Evolutionary conservation across 1,140 invertebrate species (phyloP), one percentile per base, ranked within the genome.

Genomic region (Diachasmimorpha longicaudata): DNA sequence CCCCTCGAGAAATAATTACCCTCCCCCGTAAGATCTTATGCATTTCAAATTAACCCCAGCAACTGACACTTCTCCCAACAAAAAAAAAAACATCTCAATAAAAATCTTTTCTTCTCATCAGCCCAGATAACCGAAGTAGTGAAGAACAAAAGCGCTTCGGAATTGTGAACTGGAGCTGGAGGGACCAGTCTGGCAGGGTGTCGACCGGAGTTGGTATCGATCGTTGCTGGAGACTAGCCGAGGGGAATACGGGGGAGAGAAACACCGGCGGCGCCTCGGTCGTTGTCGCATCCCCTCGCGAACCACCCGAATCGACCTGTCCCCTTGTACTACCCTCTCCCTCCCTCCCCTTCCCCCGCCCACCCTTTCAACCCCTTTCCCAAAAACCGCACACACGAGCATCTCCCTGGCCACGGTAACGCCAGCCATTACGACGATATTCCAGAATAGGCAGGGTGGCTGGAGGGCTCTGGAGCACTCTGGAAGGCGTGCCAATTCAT

Each of bases 171-270:
- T 48, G 16, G 16, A 23, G 1, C 37, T 63, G 13, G 6, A 44
- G 67, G 10, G 25, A 14, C 52, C n/a, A 19, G 21, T 14, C 66
- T 74, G 39, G 72, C 39, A 42, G 71, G 72, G 75, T 75, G 75
- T 77, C 63, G 75, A 78, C 79, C 76, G 73, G 74, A 76, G 78
- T 71, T 68, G 48, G 79, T 84, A 84, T 84, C 82, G 82, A 84
- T 84, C 81, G 75, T 44, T 67, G 68, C 9, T 11, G 77, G 77
- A 72, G 73, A 31, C 31, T 70, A 75, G 46, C 19, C 14, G 66
- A 21, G 42, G 67, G 58, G 70, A 70, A 58, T 52, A n/a, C n/a
- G 31, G 42, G 42, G 48, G 55, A 46, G 48, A 55, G 67, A 46
- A 55, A 19, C 16, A 37, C 37, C 9, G 73, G 63, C 77, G 75